Base-by-base conservation (phyloP, 2,113 vertebrate genomes). In the Callipepla squamata region DNA sequence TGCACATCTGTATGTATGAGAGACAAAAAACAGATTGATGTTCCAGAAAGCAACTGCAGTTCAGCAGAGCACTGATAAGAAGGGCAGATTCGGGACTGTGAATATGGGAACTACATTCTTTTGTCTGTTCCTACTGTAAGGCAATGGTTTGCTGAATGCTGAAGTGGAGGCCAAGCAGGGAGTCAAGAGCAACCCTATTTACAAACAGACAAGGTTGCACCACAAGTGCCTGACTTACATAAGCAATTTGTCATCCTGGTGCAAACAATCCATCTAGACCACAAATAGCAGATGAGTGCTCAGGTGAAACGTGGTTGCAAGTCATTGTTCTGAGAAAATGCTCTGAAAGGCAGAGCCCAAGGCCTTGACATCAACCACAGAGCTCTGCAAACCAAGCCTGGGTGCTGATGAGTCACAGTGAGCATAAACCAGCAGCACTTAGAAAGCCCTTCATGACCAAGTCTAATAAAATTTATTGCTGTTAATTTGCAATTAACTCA, bases 261-360 rank as follows among this genome's bases (percentile, higher is more conserved):
- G 81, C 44, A 95, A 95, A n/a, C 81, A 87, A 76, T 79, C 67
- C 72, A 73, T 62, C 53, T 58, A 91, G 70, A 91, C 75, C 81
- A 82, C 85, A 87, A 82, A 77, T 80, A 85, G 45, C 15, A 50
- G 47, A n/a, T 57, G 20, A 81, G 70, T 53, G 63, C 70, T 94
- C 67, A 92, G 90, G 85, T 96, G 67, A 96, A 94, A 95, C 85
- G 67, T 1, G 3, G 55, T 82, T 85, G 67, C 92, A 94, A 92
- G 87, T 74, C 77, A 74, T 50, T 58, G n/a, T 87, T 85, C 81
- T 91, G 55, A 91, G 79, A 89, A 85, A 76, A 80, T 9, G 26
- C 23, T 87, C 58, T 58, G 85, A 93, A 95, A 79, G 2, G 2
- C 34, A 85, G 40, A 91, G 38, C 57, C 78, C 79, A 89, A 91